Evolutionary conservation across 1,140 invertebrate species (phyloP), one percentile per base, ranked within the genome.

Genomic region (Dermatophagoides farinae): DNA sequence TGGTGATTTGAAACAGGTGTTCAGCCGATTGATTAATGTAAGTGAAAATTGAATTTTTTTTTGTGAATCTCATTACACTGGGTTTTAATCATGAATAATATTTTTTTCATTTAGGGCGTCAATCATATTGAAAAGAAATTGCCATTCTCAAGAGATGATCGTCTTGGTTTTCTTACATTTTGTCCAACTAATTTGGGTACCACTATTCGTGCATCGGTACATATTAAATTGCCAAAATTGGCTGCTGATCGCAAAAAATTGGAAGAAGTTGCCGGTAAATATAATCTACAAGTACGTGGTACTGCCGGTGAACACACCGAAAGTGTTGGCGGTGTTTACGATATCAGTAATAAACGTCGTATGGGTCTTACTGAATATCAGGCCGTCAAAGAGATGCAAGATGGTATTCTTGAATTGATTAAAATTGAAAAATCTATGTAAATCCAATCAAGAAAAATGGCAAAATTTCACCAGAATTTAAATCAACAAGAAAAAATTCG

Each of bases 161-260:
- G 88, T 66, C 81, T 96, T 60, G 93, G 93, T 55, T 97, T 90
- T 81, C 77, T 97, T 63, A 98, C 91, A 64, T 97, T 97, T 84
- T 97, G 93, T 79, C 92, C 92, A 50, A 91, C 89, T 71, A 97
- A 97, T 75, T 74, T 97, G 75, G 92, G 93, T 40, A 97, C 93
- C 61, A 95, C 92, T 47, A 86, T 98, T 60, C 85, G 95, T 67
- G 92, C 93, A 18, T 93, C 89, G 41, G 93, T 97, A 66, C 93
- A 97, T 79, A 95, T 97, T 73, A 88, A 88, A 74, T 78, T 98
- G 66, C 92, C 93, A 61, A 93, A 93, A 75, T 77, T 97, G 67
- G 87, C 87, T 50, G 82, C 88, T 60, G 84, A 95, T 77, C 83
- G 81, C 70, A 81, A 81, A 20, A 87, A 87, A 72, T 80, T 97